Evolutionary conservation across 2,797 vertebrate species (phyloP).

Genomic region (Steatocranus sp.): DNA sequence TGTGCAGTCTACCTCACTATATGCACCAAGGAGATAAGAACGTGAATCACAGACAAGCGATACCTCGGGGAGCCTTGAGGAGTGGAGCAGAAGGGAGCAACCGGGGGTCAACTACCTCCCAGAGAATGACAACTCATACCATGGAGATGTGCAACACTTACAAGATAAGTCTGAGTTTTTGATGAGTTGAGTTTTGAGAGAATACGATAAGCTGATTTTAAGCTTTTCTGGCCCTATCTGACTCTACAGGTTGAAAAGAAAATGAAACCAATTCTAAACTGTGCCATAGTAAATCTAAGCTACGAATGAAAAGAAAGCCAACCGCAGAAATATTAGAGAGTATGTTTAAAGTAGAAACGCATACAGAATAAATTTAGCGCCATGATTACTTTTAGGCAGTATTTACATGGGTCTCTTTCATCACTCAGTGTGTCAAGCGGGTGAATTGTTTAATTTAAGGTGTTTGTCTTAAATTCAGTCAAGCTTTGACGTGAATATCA

Average conservation of each 20-base stretch:
- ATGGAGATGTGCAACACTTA: slow-evolving; percentile 39
- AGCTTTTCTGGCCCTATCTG: neutral
- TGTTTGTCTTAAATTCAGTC: slow-evolving; percentile 9
- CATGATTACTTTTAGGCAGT: neutral
- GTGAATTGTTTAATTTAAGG: slow-evolving; percentile 11
- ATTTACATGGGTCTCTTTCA: neutral
- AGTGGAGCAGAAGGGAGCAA: slow-evolving; percentile 27
- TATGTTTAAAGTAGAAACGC: neutral
- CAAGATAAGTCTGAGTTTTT: slow-evolving; percentile 40
- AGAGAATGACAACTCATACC: slow-evolving; percentile 45
- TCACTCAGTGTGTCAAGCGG: neutral
- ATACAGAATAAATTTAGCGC: neutral
- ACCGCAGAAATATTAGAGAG: neutral
- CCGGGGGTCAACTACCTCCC: slow-evolving; percentile 53
- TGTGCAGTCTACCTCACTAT: slow-evolving; percentile 48
- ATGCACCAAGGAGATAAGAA: slow-evolving; percentile 64
- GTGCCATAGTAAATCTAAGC: slow-evolving; percentile 8
- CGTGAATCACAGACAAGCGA: slow-evolving; percentile 50
- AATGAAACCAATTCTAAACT: slow-evolving; percentile 15
- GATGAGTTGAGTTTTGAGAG: slow-evolving; percentile 35
- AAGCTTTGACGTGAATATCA: slow-evolving; percentile 16
- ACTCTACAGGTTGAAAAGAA: slow-evolving; percentile 12
- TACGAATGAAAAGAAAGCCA: neutral
- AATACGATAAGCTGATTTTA: slow-evolving; percentile 29
- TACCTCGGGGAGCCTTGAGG: slow-evolving; percentile 44